phyloP scores from a whole-genome alignment of 1,140 invertebrate genomes.

The Tetramorium parvispinum region DNA sequence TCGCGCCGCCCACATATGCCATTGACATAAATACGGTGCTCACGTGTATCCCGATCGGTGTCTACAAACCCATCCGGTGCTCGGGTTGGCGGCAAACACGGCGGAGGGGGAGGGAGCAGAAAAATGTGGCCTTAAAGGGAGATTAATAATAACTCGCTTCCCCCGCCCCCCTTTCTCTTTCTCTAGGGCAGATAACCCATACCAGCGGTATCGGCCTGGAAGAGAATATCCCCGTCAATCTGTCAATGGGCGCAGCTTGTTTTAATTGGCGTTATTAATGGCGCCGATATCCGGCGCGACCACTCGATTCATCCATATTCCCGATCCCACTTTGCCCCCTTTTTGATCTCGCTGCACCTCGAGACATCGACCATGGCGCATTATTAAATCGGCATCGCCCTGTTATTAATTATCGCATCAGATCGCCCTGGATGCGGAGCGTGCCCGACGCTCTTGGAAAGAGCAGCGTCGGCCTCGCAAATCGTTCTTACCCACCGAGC shows the following conservation, averaged over 20 bases:
- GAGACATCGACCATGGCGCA: slow-evolving; percentile 7
- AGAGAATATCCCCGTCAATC: slow-evolving; percentile 58
- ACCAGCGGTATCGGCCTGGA: slow-evolving; percentile 16
- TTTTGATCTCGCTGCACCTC: neutral
- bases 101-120: neutral
- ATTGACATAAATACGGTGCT: slow-evolving; percentile 65
- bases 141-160: slow-evolving; percentile 33
- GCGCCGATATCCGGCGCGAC: slow-evolving; percentile 17
- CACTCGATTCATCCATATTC: slow-evolving; percentile 28
- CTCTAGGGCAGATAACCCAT: slow-evolving; percentile 3
- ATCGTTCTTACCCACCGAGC: slow-evolving; percentile 73
- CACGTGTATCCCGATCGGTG: slow-evolving; percentile 46
- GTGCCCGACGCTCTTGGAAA: neutral
- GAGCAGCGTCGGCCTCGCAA: neutral
- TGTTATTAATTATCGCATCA: slow-evolving; percentile 39
- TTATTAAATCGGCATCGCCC: slow-evolving; percentile 1
- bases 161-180: neutral
- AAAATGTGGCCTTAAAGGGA: neutral
- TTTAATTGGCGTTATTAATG: slow-evolving; percentile 74
- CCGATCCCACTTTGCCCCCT: slow-evolving; percentile 16
- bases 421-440: neutral
- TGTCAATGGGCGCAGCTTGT: slow-evolving; percentile 56
- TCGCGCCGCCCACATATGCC: slow-evolving; percentile 66
- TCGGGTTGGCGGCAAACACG: slow-evolving; percentile 27
- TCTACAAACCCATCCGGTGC: slow-evolving; percentile 20